Conservation (phyloP, 2,113 vertebrate genomes). For the Gila orcuttii region DNA sequence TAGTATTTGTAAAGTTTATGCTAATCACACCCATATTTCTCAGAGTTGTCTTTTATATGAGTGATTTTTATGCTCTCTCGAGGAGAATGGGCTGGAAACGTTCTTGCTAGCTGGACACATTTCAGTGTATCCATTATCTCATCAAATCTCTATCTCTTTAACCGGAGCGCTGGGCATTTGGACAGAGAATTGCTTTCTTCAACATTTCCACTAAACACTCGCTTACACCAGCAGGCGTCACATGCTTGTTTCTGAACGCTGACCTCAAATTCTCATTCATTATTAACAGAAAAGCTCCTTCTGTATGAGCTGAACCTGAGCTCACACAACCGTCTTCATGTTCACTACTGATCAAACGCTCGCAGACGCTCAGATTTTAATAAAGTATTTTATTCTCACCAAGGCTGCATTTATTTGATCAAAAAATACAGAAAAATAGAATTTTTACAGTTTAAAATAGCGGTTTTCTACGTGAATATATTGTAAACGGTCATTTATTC, state of each 20-base stretch:
- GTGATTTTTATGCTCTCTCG: neutral
- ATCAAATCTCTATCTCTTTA: neutral
- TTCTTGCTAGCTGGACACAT: conserved; percentile 5
- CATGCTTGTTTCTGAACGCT: neutral
- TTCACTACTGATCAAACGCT: too few relatives aligned
- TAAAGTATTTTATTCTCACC: neutral
- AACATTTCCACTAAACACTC: neutral
- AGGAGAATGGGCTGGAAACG: neutral
- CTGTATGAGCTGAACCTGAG: neutral
- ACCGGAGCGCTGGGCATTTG: neutral
- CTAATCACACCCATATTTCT: neutral
- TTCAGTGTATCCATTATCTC: neutral
- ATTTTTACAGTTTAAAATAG: too few relatives aligned
- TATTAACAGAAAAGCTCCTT: neutral
- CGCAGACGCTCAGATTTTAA: too few relatives aligned
- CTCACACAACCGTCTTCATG: neutral
- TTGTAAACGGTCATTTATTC: too few relatives aligned
- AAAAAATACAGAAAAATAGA: neutral
- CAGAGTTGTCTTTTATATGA: neutral
- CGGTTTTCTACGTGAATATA: too few relatives aligned
- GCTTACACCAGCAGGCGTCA: neutral
- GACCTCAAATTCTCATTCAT: conserved; percentile 19
- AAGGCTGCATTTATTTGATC: neutral
- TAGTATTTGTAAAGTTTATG: neutral
- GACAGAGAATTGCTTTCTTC: neutral